These are phyloP conservation scores for Athene cunicularia DNA, from an alignment of 2,113 vertebrate genomes.

Conservation along the genomic window DNA sequence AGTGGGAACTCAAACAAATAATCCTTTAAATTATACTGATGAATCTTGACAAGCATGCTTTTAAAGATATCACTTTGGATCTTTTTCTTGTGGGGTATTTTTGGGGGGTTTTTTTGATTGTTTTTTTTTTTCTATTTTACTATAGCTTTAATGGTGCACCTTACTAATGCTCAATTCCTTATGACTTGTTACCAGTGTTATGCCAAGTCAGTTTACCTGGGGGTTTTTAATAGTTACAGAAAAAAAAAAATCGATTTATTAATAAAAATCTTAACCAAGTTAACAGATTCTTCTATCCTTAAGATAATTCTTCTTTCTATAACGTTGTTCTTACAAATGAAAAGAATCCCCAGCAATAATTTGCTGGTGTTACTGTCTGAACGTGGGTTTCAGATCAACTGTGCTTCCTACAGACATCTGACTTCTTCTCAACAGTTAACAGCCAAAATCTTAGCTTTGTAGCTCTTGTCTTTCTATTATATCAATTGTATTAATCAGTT, in stretches of 20 bases:
- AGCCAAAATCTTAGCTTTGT: neutral
- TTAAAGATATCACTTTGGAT: neutral
- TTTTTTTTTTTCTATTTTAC: neutral
- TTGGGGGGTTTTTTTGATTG: too few species aligned
- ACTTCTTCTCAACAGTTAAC: neutral
- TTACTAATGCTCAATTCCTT: neutral
- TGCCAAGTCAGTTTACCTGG: neutral
- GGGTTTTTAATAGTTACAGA: neutral
- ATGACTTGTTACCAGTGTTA: neutral
- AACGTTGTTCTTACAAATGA: neutral
- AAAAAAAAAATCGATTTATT: neutral
- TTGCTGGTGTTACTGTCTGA: neutral
- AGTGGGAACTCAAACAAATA: neutral
- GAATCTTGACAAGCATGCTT: conserved; percentile 23
- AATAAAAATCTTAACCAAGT: neutral
- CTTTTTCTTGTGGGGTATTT: too few species aligned
- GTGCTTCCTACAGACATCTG: neutral
- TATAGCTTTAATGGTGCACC: neutral
- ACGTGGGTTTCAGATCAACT: neutral
- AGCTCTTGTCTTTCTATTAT: neutral
- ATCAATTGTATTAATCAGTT: neutral
- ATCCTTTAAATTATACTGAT: conserved; percentile 6
- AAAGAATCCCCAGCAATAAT: neutral
- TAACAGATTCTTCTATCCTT: neutral
- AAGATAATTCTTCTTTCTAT: neutral